Percentiles rank a stretch among this genome's conserved stretches.
phyloP scores from a whole-genome alignment of 2,797 vertebrate species.

The Lophotriccus pileatus region DNA sequence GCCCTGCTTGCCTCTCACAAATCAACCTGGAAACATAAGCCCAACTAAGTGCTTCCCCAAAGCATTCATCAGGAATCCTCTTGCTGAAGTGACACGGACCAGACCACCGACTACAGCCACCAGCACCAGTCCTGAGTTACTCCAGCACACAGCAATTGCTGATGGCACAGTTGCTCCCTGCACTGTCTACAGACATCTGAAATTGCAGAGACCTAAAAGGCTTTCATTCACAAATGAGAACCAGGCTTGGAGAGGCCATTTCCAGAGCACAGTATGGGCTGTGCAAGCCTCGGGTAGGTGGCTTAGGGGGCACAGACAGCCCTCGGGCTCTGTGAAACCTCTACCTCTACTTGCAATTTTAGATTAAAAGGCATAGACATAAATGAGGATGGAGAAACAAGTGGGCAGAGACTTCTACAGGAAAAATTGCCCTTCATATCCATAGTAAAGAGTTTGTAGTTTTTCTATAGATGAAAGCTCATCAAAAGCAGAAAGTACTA shows the following conservation, averaged over 20 bases:
- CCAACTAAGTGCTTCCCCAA: not conserved
- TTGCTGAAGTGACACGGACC: not conserved
- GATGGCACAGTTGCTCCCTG: not conserved
- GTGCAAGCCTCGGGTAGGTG: not conserved
- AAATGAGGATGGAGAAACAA: not conserved
- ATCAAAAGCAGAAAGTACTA: not conserved
- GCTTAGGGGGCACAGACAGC: not conserved
- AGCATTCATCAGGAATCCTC: not conserved
- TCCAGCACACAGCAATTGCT: fast-evolving
- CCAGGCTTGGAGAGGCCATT: not conserved
- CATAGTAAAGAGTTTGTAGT: not conserved
- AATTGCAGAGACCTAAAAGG: not conserved
- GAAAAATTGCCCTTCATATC: not conserved
- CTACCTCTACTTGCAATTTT: not conserved
- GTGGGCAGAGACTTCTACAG: not conserved
- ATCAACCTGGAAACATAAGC: not conserved
- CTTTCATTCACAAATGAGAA: not conserved
- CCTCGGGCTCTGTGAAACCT: not conserved
- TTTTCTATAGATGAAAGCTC: not conserved
- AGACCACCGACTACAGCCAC: not conserved
- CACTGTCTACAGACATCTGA: not conserved
- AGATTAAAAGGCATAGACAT: not conserved
- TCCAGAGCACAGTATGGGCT: not conserved
- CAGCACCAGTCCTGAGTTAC: not conserved
- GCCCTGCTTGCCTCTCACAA: not conserved